Evolutionary conservation across 2,797 vertebrate genomes (phyloP), one percentile per base, ranked within the genome.

Genomic region (Otus scops): DNA sequence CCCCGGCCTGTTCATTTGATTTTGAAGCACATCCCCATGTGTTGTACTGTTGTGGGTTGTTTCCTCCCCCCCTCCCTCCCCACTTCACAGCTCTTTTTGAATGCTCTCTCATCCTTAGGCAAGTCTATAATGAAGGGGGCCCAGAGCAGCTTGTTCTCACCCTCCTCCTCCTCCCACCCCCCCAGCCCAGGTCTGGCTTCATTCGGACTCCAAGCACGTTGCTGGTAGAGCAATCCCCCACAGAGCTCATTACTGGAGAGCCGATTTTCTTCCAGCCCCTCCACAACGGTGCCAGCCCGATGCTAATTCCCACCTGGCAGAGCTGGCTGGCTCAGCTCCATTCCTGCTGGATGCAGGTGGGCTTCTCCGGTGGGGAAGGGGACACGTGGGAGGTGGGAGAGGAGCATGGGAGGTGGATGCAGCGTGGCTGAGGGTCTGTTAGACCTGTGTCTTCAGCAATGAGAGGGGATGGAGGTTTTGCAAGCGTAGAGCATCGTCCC

Each of bases 241-340:
- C 45, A 88, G 91, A 96, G 91, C 95, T 96, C 93, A 92, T 96
- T 96, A 95, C 63, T 38, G 48, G 90, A 65, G 61, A 82, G 56
- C 43, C n/a, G 15, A 18, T 67, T 81, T 65, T 26, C 47, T 36
- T 80, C 51, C 89, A 84, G 32, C 36, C 61, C 63, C 43, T 36
- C 48, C 61, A 26, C 26, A 75, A 63, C 1, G 3, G 32, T 78
- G 64, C 64, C 39, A 79, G 50, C 43, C 57, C 9, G 0, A 26
- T 47, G 79, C 36, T 82, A 60, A 91, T 93, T 79, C 81, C 61
- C 85, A 84, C 73, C 74, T 84, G 65, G 61, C 74, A n/a, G 27
- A 45, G 39, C 51, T 12, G 21, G 60, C 32, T 27, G 0, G 60
- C 64, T 39, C 0, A 0, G 28, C 36, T 74, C 28, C 59, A 34